A percentile compares a stretch with the other conserved stretches of the same genome.
Evolutionary conservation across 2,888 invertebrate species (phyloP).

Genomic region (Heterodera filipjevi): DNA sequence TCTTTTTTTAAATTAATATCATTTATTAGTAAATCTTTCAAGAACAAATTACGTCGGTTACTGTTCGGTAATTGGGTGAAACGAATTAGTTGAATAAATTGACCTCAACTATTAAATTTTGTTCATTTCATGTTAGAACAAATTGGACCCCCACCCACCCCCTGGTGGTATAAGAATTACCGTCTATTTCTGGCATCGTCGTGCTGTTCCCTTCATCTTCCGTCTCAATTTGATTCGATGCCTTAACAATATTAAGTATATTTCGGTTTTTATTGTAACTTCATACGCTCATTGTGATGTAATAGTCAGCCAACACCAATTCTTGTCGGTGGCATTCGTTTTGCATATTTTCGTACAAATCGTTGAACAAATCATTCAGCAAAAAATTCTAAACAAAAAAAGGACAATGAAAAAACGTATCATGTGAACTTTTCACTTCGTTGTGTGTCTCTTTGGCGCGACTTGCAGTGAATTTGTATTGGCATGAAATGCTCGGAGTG

Average conservation of each 20-base stretch:
- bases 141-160: too few relatives aligned
- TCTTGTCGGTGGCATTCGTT: not conserved
- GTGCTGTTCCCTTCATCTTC: too few relatives aligned
- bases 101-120: too few relatives aligned
- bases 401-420: not conserved
- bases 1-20: too few relatives aligned
- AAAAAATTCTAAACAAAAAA: not conserved
- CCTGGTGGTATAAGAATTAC: too few relatives aligned
- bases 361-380: not conserved
- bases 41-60: too few relatives aligned
- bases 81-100: too few relatives aligned
- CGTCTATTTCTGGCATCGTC: too few relatives aligned
- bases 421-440: not conserved
- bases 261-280: not conserved
- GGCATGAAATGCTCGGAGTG: conserved; percentile 23
- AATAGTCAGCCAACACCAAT: conserved; percentile 17
- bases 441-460: not conserved
- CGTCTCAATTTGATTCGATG: not conserved
- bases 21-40: too few relatives aligned
- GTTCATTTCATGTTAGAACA: too few relatives aligned
- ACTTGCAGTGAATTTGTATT: not conserved
- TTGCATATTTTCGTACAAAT: conserved; percentile 12
- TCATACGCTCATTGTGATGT: not conserved
- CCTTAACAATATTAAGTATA: not conserved
- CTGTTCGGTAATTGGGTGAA: too few relatives aligned